Base-by-base conservation (phyloP, 2,113 vertebrate genomes). In the Proteles cristata region DNA sequence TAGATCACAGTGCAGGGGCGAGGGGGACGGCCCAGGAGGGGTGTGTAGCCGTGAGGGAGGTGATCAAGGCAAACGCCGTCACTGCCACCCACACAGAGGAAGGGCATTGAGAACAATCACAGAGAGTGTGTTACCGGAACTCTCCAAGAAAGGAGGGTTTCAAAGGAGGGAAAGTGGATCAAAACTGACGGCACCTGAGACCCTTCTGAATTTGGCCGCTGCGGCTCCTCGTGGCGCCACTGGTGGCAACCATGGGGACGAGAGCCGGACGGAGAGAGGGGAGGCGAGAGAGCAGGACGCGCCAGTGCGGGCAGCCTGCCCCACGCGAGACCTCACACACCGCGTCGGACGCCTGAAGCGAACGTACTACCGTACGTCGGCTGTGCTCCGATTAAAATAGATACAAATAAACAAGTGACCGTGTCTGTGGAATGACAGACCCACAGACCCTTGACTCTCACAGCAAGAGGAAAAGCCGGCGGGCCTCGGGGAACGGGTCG, bases 141-240 rank as follows among this genome's bases (percentile, higher is more conserved):
- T 61, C 58, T 61, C 2, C 0, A 2, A 25, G 7, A n/a, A 12
- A 50, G 55, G 31, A 35, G 61, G 48, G 63, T n/a, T 76, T 50
- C 14, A 1, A 33, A 17, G 50, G 23, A 16, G 7, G 50, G 58
- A 63, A 14, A 12, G 43, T 0, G 43, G 21, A 16, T 35, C 79
- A 25, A 58, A 58, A 61, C 11, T 14, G 16, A n/a, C 3, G 12
- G 23, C 23, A 15, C 5, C 53, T 11, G n/a, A 58, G 19, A 35
- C 50, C 28, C n/a, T 5, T 7, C 4, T 8, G 43, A 15, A 65
- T 48, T 35, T 11, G 0, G 23, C 73, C 26, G 0, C 0, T 1
- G 5, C 16, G 5, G 33, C 17, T 35, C 15, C 5, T 1, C 4
- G 10, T 4, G 74, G 43, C 43, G 7, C 9, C 19, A 31, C 10